Conservation (phyloP, 2,888 invertebrate genomes). For the Drosophila niveifrons region DNA sequence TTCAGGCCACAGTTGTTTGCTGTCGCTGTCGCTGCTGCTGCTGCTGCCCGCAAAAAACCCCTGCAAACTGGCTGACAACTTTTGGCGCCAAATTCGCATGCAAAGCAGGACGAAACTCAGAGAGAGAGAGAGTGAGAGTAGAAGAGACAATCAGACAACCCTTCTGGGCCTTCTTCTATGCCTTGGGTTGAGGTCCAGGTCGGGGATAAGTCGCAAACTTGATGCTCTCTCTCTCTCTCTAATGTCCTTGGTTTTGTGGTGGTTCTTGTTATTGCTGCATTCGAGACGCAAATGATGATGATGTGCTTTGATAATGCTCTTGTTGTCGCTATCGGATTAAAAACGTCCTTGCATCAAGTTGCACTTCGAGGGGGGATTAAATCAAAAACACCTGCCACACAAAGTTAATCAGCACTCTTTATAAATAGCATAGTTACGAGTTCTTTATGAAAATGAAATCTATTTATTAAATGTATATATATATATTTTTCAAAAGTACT, state of each 20-base stretch:
- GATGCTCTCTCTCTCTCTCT: conserved; percentile 58
- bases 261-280: conserved; percentile 35
- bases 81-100: conserved; percentile 81
- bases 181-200: conserved; percentile 64
- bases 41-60: conserved; percentile 21
- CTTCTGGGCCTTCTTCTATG: conserved; percentile 38
- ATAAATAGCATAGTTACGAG: conserved; percentile 1
- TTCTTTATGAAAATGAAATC: background rate
- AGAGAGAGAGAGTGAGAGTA: conserved; percentile 14
- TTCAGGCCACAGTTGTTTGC: conserved; percentile 37
- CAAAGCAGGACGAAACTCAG: conserved; percentile 64
- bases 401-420: conserved; percentile 43
- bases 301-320: conserved; percentile 14
- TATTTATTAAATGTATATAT: background rate
- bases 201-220: conserved; percentile 81
- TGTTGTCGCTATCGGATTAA: conserved; percentile 66
- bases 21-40: background rate
- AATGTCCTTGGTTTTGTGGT: conserved; percentile 72
- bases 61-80: conserved; percentile 49
- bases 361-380: conserved; percentile 47
- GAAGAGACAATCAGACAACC: conserved; percentile 41
- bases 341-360: conserved; percentile 45
- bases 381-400: conserved; percentile 31
- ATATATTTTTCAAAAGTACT: background rate
- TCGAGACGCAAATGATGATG: conserved; percentile 22